These are phyloP conservation scores for Neostethus bicornis DNA, from an alignment of 2,797 vertebrate species.

Conservation along the genomic window DNA sequence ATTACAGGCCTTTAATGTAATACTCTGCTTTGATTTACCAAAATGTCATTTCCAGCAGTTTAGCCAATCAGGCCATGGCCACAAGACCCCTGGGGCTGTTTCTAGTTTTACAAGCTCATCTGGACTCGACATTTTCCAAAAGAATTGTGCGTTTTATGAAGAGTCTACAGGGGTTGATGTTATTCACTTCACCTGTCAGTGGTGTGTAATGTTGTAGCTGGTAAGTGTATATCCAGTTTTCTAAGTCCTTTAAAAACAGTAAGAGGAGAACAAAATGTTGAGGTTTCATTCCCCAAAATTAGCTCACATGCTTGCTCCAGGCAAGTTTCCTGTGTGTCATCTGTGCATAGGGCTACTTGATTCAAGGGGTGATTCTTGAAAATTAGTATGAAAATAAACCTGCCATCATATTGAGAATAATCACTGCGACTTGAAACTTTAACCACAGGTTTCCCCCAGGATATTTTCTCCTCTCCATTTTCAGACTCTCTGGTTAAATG, in stretches of 20 bases:
- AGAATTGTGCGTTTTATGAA: background rate
- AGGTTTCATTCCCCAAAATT: slow-evolving; percentile 30
- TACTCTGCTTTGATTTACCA: no score
- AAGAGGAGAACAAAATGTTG: slow-evolving; percentile 4
- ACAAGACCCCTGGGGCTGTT: no score
- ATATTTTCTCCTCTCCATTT: slow-evolving; percentile 35
- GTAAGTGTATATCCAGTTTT: slow-evolving; percentile 5
- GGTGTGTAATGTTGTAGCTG: background rate
- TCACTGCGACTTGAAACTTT: slow-evolving; percentile 41
- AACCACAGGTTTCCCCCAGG: slow-evolving; percentile 51
- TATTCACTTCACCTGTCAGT: slow-evolving; percentile 13
- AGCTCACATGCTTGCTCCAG: slow-evolving; percentile 25
- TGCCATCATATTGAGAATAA: slow-evolving; percentile 57
- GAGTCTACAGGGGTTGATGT: background rate
- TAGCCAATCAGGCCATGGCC: no score
- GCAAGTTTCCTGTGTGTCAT: slow-evolving; percentile 16
- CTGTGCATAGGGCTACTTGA: slow-evolving; percentile 33
- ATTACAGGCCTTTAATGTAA: no score
- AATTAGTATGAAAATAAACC: slow-evolving; percentile 63
- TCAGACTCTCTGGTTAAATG: slow-evolving; percentile 53
- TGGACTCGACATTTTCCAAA: no score
- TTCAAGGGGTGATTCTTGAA: slow-evolving; percentile 44
- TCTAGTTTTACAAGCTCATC: no score
- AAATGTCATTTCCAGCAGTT: no score
- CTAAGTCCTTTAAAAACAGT: background rate